Conservation (phyloP, 1,140 invertebrate genomes). For the Pseudomyrmex flavicornis region DNA sequence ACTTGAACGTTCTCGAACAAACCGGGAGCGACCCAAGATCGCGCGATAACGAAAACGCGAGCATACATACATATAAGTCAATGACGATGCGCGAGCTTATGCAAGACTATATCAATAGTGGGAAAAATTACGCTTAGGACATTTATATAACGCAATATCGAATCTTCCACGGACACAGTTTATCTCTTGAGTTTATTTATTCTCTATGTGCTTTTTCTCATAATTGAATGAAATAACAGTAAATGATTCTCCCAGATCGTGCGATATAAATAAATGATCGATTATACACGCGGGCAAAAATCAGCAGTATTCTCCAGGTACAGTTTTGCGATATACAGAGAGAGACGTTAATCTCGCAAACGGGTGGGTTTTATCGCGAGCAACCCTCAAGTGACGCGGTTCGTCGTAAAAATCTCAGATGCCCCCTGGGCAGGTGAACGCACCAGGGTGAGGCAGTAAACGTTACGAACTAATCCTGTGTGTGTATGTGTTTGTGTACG, state of each 20-base stretch:
- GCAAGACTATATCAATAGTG: not conserved
- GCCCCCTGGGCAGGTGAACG: slow-evolving; percentile 78
- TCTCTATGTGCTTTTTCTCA: not conserved
- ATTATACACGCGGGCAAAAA: slow-evolving; percentile 33
- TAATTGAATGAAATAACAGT: not conserved
- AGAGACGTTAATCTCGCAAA: slow-evolving; percentile 82
- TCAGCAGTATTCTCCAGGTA: slow-evolving; percentile 45
- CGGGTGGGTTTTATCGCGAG: slow-evolving; percentile 82
- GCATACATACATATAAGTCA: slow-evolving; percentile 9
- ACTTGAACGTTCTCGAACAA: slow-evolving; percentile 16
- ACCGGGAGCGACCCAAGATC: slow-evolving; percentile 37
- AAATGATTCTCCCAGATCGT: slow-evolving; percentile 9
- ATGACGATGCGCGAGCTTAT: not conserved
- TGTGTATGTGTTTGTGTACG: slow-evolving; percentile 14
- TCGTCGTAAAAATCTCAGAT: slow-evolving; percentile 83
- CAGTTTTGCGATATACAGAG: slow-evolving; percentile 68
- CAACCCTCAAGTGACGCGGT: slow-evolving; percentile 77
- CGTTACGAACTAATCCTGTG: slow-evolving; percentile 69
- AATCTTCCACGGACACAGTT: no score
- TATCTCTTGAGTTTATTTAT: not conserved
- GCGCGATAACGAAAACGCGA: slow-evolving; percentile 56
- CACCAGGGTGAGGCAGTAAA: slow-evolving; percentile 70
- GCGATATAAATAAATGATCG: slow-evolving; percentile 37
- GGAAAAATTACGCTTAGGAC: no score
- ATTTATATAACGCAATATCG: not conserved